Evolutionary conservation across 2,888 invertebrate genomes (phyloP), one percentile per base, ranked within the genome.

Genomic region (Leptinotarsa tumamoca): DNA sequence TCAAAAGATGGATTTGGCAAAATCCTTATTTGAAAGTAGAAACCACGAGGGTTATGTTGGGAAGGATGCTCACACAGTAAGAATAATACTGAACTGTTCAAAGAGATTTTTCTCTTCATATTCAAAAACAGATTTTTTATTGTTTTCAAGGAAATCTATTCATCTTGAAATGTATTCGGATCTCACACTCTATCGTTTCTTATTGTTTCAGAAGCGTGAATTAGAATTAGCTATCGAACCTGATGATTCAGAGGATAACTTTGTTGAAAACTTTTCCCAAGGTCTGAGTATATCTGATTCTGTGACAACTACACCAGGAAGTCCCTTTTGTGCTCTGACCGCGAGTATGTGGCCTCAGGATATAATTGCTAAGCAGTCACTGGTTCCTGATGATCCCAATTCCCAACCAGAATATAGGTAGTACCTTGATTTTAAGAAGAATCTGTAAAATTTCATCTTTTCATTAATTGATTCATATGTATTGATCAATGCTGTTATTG

Each of bases 31-130:
- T 89, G 95, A 94, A 82, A 93, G 93, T 69, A 91, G 96, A 80
- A 94, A 95, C 86, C 95, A 96, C 86, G 96, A 94, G 83, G 98
- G 97, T 83, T 98, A 98, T 89, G 95, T 96, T 83, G 95, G 95
- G 72, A 95, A 94, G 86, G 94, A 94, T 87, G 95, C 95, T 87
- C 95, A 95, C 86, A 92, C 91, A 87, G 94, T 94, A 90, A 90
- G 90, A 70, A 69, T 33, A 52, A 63, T 27, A 68, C 21, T n/a
- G 23, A 52, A 52, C 13, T 58, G 15, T 58, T 54, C 23, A 14
- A 23, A 15, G 4, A 17, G 17, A 52, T 52, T 2, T 52, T 52
- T 52, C 3, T n/a, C 15, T 17, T 43, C 43, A 10, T 33, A 33
- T 33, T 33, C 33, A 7, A 33, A 1, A 43, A 43, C 2, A 43